Evolutionary conservation across 2,888 invertebrate species (phyloP).

Genomic region (Polydrusus tereticollis): DNA sequence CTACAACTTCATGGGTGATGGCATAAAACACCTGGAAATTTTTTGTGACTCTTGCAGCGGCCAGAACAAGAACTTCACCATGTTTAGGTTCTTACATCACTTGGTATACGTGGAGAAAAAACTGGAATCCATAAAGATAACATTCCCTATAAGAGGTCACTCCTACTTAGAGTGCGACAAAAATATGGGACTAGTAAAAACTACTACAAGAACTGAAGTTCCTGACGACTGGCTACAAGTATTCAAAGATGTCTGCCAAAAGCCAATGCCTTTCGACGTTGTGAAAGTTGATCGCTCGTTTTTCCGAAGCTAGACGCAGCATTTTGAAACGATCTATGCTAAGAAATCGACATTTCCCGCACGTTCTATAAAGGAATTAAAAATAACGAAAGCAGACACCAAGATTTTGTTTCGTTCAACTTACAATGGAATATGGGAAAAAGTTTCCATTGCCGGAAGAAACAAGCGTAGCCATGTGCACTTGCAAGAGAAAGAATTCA

Average conservation of each 20-base stretch:
- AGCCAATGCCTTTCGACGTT: too few species aligned
- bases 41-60: slow-evolving; percentile 10
- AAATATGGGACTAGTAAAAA: too few species aligned
- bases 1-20: slow-evolving; percentile 5
- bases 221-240: not conserved
- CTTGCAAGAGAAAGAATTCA: slow-evolving; percentile 7
- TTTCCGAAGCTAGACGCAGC: not conserved
- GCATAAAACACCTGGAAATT: not conserved
- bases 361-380: too few species aligned
- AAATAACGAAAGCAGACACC: too few species aligned
- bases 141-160: slow-evolving; percentile 2
- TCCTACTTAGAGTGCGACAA: slow-evolving; percentile 11
- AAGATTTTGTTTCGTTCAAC: too few species aligned
- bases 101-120: not conserved
- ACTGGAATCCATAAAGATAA: not conserved
- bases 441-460: too few species aligned
- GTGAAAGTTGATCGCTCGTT: not conserved
- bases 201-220: not conserved
- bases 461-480: too few species aligned
- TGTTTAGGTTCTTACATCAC: not conserved
- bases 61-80: slow-evolving; percentile 15
- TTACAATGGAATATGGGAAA: too few species aligned
- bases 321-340: too few species aligned
- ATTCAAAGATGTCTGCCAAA: not conserved
- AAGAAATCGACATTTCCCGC: too few species aligned